Evolutionary conservation across 2,113 vertebrate genomes (phyloP).

Genomic region (Oostethus manadensis): DNA sequence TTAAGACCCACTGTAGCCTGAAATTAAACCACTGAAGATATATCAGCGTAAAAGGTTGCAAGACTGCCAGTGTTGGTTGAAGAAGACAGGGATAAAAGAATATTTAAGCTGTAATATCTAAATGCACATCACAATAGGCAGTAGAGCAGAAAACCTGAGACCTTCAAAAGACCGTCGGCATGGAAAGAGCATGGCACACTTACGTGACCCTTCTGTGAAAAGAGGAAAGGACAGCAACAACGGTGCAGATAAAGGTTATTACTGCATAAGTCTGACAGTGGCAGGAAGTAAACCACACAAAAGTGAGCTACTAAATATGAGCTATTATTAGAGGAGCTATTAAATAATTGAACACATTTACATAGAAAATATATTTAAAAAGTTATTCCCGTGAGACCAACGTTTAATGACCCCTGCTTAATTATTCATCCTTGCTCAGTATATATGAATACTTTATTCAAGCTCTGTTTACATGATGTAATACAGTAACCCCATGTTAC

Average conservation of each 20-base stretch:
- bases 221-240: constrained; percentile 25
- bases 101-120: background rate
- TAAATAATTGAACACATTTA: too few relatives aligned
- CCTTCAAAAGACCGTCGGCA: constrained; percentile 56
- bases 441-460: too few relatives aligned
- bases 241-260: constrained; percentile 10
- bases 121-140: constrained; percentile 27
- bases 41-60: constrained; percentile 1
- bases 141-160: constrained; percentile 37
- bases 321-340: too few relatives aligned
- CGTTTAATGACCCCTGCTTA: background rate
- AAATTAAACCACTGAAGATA: too few relatives aligned
- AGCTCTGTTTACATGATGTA: too few relatives aligned
- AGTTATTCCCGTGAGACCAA: background rate
- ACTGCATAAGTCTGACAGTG: background rate
- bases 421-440: too few relatives aligned
- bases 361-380: background rate
- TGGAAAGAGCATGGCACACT: constrained; percentile 51
- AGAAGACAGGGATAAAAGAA: constrained; percentile 1
- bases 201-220: constrained; percentile 59
- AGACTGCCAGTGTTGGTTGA: constrained; percentile 1
- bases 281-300: too few relatives aligned
- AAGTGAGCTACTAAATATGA: too few relatives aligned
- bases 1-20: background rate
- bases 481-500: too few relatives aligned